phyloP scores from a whole-genome alignment of 2,888 invertebrate species.

The Cheiracanthium punctorium region DNA sequence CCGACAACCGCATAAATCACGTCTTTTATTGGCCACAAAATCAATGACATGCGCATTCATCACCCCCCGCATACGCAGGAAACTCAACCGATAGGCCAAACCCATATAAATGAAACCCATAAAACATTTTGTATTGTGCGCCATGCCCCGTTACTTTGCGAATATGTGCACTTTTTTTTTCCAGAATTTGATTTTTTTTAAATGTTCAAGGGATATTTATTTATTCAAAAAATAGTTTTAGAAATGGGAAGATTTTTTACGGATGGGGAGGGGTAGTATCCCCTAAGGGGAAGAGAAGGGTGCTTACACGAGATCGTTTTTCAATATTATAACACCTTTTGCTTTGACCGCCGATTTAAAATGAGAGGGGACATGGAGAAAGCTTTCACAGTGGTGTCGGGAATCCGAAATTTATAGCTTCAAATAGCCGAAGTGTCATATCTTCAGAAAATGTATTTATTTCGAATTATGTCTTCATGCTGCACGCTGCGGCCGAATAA shows the following conservation, averaged over 20 bases:
- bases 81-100: constrained; percentile 62
- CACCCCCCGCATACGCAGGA: constrained; percentile 59
- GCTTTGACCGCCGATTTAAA: neutral
- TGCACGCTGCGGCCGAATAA: too few species aligned
- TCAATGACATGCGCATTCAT: constrained; percentile 69
- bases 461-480: too few species aligned
- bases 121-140: constrained; percentile 68
- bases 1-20: constrained; percentile 69
- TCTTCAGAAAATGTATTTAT: too few species aligned
- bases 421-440: too few species aligned
- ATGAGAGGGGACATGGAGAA: neutral
- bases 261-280: neutral
- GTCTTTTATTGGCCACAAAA: constrained; percentile 70
- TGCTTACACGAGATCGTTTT: constrained; percentile 8
- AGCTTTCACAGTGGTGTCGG: too few species aligned
- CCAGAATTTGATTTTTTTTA: neutral
- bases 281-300: neutral
- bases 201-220: constrained; percentile 18
- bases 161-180: constrained; percentile 8
- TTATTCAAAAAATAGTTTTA: constrained; percentile 25
- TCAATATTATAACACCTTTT: constrained; percentile 17
- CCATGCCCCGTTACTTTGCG: constrained; percentile 11
- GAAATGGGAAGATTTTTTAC: neutral
- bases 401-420: too few species aligned
- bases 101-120: constrained; percentile 70